Base-by-base conservation (phyloP, 2,797 vertebrate genomes). In the Myiothlypis coronata region DNA sequence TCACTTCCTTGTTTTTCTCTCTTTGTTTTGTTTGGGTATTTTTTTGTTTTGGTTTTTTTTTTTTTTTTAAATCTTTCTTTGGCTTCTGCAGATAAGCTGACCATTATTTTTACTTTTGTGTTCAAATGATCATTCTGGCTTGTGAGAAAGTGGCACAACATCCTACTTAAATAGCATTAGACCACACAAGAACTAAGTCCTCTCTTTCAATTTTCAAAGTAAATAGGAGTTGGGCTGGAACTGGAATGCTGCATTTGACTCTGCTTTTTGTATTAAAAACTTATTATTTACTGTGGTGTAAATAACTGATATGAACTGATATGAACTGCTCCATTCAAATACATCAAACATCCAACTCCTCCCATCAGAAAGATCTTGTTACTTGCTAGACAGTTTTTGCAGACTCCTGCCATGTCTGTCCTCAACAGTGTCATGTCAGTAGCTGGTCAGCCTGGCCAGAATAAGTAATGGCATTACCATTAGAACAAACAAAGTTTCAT, bases 101-200 rank as follows among this genome's bases (percentile, higher is more conserved):
- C 71, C 35, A 49, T 79, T 91, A 59, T 55, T 83, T 86, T 91
- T 52, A 71, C 61, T 67, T 90, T 71, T 79, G 49, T 83, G n/a
- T 81, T 87, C 49, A 89, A 72, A 43, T 60, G 39, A 81, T 76
- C 69, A n/a, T 80, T 85, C 81, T 80, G 50, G 32, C 12, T 94
- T 85, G 71, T 74, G 47, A 89, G 61, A 92, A 89, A 81, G 70
- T 69, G 50, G 21, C 87, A 79, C 53, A 89, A 81, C 61, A 82
- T 86, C 76, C 79, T 87, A 79, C 9, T 76, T 86, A 83, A 96
- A 70, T 21, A 86, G 20, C 59, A 69, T 37, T 72, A 90, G 84
- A 91, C 87, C 77, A 93, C 94, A 94, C 72, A 91, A 86, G 77
- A 86, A 34, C 72, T 93, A 61, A 69, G 44, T 78, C 57, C 35